Evolutionary conservation across 2,113 vertebrate species (phyloP).

Genomic region (Thamnophis sirtalis): DNA sequence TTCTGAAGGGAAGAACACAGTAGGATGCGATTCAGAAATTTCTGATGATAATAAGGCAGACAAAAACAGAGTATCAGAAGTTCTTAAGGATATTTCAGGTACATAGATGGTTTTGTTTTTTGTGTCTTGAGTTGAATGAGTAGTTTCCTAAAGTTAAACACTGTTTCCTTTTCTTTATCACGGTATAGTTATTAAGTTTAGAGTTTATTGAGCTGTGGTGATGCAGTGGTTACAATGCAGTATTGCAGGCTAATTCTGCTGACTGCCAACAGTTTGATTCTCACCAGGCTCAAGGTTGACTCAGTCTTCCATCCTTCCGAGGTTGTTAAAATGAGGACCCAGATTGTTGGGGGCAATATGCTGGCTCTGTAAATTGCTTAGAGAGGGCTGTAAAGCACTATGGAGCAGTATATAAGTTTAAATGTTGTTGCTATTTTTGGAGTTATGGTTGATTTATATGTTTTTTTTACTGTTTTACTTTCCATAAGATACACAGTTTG

Average conservation of each 20-base stretch:
- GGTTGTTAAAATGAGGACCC: no score
- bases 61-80: slow-evolving; percentile 73
- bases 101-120: slow-evolving; percentile 63
- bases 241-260: not conserved
- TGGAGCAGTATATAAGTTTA: no score
- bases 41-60: slow-evolving; percentile 71
- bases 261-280: not conserved
- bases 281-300: not conserved
- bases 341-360: no score
- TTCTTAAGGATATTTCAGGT: slow-evolving; percentile 81
- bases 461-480: not conserved
- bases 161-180: slow-evolving; percentile 49
- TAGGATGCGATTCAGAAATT: slow-evolving; percentile 68
- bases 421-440: no score
- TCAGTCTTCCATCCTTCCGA: not conserved
- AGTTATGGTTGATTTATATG: not conserved
- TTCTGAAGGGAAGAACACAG: slow-evolving; percentile 78
- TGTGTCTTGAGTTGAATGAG: slow-evolving; percentile 65
- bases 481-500: not conserved
- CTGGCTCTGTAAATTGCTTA: no score
- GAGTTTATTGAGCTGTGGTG: not conserved
- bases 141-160: slow-evolving; percentile 56
- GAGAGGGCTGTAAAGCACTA: no score
- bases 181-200: slow-evolving; percentile 25
- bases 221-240: not conserved